A percentile compares a stretch with the other conserved stretches of the same genome.
Evolutionary conservation across 1,140 invertebrate species (phyloP).

Genomic region (Chironomus tepperi): DNA sequence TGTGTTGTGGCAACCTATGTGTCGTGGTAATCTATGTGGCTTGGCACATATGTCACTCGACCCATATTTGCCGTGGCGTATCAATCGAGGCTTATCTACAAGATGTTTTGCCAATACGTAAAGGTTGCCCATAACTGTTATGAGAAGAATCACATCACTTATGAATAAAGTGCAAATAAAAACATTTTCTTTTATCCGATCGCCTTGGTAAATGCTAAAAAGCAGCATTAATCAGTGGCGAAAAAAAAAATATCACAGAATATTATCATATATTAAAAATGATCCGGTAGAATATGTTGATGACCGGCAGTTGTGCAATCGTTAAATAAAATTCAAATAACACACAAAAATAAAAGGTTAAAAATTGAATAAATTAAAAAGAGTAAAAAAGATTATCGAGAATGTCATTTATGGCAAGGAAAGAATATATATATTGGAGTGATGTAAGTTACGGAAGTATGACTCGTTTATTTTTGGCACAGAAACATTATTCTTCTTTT

Average conservation of each 20-base stretch:
- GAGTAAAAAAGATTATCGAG: neutral
- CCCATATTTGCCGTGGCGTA: no score
- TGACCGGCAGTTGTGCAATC: constrained; percentile 5
- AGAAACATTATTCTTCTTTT: constrained; percentile 7
- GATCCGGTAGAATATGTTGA: neutral
- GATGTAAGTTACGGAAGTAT: constrained; percentile 12
- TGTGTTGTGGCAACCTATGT: no score
- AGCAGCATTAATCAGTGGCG: neutral
- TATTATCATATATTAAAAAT: no score
- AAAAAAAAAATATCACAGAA: no score
- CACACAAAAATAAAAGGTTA: neutral
- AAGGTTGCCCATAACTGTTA: no score
- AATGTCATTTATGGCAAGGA: neutral
- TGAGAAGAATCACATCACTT: neutral
- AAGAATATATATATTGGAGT: neutral
- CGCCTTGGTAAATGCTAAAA: neutral
- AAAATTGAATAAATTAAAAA: constrained; percentile 9
- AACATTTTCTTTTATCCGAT: neutral
- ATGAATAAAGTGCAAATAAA: neutral
- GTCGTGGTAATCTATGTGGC: no score
- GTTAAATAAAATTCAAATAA: neutral
- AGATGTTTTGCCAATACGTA: no score
- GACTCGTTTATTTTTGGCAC: constrained; percentile 7
- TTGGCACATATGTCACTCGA: no score
- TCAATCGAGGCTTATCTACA: no score